Conservation (phyloP, 1,140 invertebrate species). For the Drosophila ananassae region DNA sequence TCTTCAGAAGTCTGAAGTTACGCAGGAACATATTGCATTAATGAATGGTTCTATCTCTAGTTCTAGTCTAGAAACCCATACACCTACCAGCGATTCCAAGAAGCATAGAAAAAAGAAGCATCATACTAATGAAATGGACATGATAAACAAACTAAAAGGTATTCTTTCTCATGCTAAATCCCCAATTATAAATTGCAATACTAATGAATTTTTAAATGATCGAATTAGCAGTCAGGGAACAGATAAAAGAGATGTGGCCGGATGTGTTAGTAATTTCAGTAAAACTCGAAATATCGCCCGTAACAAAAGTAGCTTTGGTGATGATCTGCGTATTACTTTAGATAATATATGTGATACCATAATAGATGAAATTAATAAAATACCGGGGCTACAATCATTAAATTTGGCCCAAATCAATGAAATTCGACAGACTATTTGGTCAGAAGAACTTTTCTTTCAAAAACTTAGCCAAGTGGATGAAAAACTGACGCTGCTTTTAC, state of each 20-base stretch:
- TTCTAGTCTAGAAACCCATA: background rate
- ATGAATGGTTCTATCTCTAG: constrained; percentile 30
- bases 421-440: constrained; percentile 57
- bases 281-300: constrained; percentile 17
- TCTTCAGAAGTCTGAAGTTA: constrained; percentile 51
- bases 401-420: constrained; percentile 54
- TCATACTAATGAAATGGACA: constrained; percentile 79
- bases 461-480: constrained; percentile 77
- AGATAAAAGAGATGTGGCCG: background rate
- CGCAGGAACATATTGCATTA: constrained; percentile 43
- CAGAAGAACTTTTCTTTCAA: constrained; percentile 70
- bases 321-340: constrained; percentile 36
- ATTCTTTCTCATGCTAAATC: constrained; percentile 61
- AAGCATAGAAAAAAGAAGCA: constrained; percentile 81
- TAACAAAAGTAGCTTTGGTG: constrained; percentile 9
- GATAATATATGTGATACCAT: constrained; percentile 65
- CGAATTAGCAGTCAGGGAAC: background rate
- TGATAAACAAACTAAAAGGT: constrained; percentile 77
- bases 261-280: background rate
- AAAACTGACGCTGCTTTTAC: constrained; percentile 68
- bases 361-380: constrained; percentile 78
- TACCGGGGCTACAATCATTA: constrained; percentile 67
- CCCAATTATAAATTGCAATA: background rate
- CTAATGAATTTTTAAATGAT: background rate
- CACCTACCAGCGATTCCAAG: constrained; percentile 29